Percentiles rank a stretch among this genome's conserved stretches.
Conservation (phyloP, 30 jellyfish, hydroid and myxozoan genomes). For the Catostylus mosaicus region DNA sequence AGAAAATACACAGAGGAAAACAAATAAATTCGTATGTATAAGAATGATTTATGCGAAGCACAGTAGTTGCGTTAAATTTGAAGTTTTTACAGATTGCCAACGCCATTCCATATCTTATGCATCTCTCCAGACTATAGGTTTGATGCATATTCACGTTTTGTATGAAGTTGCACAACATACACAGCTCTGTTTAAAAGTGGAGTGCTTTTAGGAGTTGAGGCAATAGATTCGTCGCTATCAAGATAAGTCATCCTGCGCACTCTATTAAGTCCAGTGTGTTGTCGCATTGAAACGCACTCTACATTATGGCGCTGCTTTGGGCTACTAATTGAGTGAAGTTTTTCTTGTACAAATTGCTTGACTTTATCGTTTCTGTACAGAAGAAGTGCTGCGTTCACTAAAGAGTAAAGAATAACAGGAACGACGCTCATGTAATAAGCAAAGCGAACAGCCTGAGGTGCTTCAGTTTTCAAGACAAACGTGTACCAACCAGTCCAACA, state of each 20-base stretch:
- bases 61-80: no score
- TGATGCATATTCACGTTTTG: no score
- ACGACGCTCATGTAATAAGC: slow-evolving; percentile 14
- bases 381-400: slow-evolving; percentile 13
- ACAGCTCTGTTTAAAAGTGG: no score
- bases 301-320: neutral
- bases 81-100: no score
- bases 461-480: slow-evolving; percentile 6
- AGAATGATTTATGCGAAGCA: neutral
- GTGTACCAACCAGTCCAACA: slow-evolving; percentile 61
- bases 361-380: slow-evolving; percentile 36
- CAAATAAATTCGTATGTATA: neutral
- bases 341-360: neutral
- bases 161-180: no score
- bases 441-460: slow-evolving; percentile 54
- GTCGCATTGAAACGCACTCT: neutral
- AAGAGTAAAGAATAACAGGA: slow-evolving; percentile 20
- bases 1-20: neutral
- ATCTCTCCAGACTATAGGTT: no score
- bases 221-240: no score
- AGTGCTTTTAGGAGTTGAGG: no score
- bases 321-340: neutral
- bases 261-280: neutral
- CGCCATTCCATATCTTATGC: no score
- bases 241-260: no score